phyloP scores from a whole-genome alignment of 2,113 vertebrate genomes.

The Collichthys lucidus region DNA sequence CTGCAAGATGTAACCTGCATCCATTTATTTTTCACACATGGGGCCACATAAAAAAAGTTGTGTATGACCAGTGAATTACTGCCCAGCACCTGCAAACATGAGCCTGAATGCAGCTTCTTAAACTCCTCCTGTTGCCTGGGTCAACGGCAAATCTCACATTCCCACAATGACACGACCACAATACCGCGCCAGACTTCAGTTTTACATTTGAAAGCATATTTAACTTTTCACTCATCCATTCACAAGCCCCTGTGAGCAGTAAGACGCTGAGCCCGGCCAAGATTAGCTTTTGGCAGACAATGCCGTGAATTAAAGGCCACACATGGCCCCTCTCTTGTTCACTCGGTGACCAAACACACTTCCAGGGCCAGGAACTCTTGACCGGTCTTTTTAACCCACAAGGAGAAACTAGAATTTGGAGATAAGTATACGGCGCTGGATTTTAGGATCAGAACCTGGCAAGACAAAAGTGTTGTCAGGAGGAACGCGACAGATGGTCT shows the following conservation, averaged over 20 bases:
- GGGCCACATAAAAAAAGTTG: constrained; percentile 47
- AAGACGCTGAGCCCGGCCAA: constrained; percentile 82
- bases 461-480: constrained; percentile 73
- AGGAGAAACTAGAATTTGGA: constrained; percentile 60
- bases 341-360: constrained; percentile 84
- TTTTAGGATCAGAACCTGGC: constrained; percentile 72
- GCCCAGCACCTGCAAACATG: constrained; percentile 58
- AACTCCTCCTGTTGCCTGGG: constrained; percentile 74
- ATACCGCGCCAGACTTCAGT: constrained; percentile 77
- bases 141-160: constrained; percentile 74
- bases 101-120: constrained; percentile 57
- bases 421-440: constrained; percentile 69
- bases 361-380: constrained; percentile 82
- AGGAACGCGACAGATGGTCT: constrained; percentile 75
- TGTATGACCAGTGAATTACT: constrained; percentile 50
- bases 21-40: constrained; percentile 51
- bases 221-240: constrained; percentile 85
- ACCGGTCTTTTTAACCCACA: constrained; percentile 77
- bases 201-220: constrained; percentile 88
- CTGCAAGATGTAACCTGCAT: constrained; percentile 5
- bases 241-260: constrained; percentile 73
- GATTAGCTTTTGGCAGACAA: constrained; percentile 88
- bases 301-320: constrained; percentile 84
- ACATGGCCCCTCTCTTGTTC: constrained; percentile 83
- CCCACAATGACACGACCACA: constrained; percentile 75